Evolutionary conservation across 2,113 vertebrate species (phyloP).

Genomic region (Ellobius talpinus): DNA sequence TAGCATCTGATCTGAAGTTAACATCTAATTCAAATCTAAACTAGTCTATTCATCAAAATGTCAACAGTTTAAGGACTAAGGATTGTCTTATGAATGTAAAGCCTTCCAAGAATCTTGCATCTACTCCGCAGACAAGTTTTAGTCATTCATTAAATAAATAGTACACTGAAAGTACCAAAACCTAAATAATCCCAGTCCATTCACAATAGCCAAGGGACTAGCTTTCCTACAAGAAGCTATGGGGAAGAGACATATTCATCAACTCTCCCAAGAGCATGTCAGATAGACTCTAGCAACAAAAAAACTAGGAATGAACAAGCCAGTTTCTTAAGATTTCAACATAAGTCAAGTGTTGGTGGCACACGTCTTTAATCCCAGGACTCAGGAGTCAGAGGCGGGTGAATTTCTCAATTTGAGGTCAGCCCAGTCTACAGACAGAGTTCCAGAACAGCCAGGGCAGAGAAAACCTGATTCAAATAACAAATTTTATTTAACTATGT

Average conservation of each 20-base stretch:
- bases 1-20: conserved; percentile 48
- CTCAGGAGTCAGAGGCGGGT: background rate
- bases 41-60: background rate
- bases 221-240: conserved; percentile 60
- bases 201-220: conserved; percentile 27
- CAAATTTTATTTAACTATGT: background rate
- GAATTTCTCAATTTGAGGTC: background rate
- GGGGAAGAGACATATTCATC: background rate
- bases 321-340: background rate
- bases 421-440: background rate
- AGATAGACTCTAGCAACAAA: conserved; percentile 73
- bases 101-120: background rate
- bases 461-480: background rate
- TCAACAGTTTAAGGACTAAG: background rate
- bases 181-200: conserved; percentile 35
- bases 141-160: background rate
- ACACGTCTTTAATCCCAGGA: background rate
- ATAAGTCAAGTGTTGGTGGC: background rate
- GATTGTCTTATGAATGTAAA: conserved; percentile 51
- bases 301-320: conserved; percentile 23
- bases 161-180: conserved; percentile 3
- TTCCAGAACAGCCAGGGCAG: background rate
- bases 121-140: background rate
- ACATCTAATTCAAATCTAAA: conserved; percentile 4
- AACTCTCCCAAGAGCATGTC: conserved; percentile 69